Evolutionary conservation across 2,888 invertebrate species (phyloP).

Genomic region (Schrankia costaestrigalis): DNA sequence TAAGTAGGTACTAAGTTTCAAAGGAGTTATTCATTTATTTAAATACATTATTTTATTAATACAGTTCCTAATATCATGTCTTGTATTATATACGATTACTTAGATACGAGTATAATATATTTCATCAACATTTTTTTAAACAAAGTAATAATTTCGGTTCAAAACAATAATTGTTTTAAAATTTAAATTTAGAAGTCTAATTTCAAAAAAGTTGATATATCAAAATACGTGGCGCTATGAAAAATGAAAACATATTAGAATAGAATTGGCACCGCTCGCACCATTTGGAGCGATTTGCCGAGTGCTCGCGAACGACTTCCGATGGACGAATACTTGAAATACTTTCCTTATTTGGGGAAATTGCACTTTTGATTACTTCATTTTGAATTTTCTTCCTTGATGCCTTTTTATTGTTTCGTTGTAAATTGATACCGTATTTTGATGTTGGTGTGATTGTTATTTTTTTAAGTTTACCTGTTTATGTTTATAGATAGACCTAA

Average conservation of each 20-base stretch:
- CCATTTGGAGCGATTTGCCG: constrained; percentile 54
- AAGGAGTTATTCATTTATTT: too few relatives aligned
- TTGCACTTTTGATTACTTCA: constrained; percentile 56
- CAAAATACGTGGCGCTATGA: constrained; percentile 32
- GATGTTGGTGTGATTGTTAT: background rate
- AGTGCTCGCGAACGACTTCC: constrained; percentile 56
- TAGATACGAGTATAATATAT: too few relatives aligned
- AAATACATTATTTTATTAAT: too few relatives aligned
- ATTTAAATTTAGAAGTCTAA: constrained; percentile 12
- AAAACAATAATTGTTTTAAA: background rate
- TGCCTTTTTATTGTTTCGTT: constrained; percentile 15
- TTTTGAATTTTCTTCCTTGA: constrained; percentile 36
- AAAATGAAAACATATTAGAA: constrained; percentile 41
- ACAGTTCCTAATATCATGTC: too few relatives aligned
- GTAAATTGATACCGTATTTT: constrained; percentile 16
- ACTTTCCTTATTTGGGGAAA: constrained; percentile 55
- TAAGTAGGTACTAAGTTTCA: too few relatives aligned
- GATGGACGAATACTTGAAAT: constrained; percentile 54
- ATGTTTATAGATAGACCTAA: too few relatives aligned
- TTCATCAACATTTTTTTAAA: background rate
- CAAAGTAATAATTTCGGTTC: background rate
- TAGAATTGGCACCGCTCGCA: constrained; percentile 50
- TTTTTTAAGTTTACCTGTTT: too few relatives aligned
- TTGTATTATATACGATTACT: too few relatives aligned
- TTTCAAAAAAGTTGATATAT: constrained; percentile 24